phyloP scores from a whole-genome alignment of 2,113 vertebrate species.

The Craseonycteris thonglongyai region DNA sequence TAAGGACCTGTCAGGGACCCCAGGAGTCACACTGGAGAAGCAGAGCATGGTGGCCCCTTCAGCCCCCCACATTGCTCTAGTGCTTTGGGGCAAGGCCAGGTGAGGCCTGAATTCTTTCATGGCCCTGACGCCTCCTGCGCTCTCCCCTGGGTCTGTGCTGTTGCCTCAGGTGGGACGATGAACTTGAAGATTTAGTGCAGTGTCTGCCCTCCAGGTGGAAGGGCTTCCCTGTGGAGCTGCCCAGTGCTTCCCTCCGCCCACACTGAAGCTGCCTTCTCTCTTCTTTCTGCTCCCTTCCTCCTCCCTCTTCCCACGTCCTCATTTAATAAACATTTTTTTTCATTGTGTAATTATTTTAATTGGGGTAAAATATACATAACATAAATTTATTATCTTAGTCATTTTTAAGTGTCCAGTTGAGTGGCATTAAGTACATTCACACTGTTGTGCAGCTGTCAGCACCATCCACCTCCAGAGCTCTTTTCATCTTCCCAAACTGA shows the following conservation, averaged over 20 bases:
- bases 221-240: no score
- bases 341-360: neutral
- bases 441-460: neutral
- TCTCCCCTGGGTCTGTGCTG: neutral
- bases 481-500: neutral
- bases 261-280: fast-evolving
- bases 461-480: neutral
- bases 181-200: neutral
- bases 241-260: neutral
- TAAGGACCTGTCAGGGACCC: neutral
- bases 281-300: neutral
- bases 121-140: neutral
- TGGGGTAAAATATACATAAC: neutral
- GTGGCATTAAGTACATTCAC: neutral
- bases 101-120: neutral
- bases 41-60: neutral
- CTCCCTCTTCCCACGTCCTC: neutral
- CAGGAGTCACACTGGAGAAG: neutral
- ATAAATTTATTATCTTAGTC: neutral
- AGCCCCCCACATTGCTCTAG: neutral
- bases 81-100: neutral
- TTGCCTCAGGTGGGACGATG: neutral
- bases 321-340: neutral
- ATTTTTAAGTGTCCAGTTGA: neutral
- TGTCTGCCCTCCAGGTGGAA: neutral